These are phyloP conservation scores for Diprion similis DNA, from an alignment of 1,140 invertebrate species.

Conservation along the genomic window DNA sequence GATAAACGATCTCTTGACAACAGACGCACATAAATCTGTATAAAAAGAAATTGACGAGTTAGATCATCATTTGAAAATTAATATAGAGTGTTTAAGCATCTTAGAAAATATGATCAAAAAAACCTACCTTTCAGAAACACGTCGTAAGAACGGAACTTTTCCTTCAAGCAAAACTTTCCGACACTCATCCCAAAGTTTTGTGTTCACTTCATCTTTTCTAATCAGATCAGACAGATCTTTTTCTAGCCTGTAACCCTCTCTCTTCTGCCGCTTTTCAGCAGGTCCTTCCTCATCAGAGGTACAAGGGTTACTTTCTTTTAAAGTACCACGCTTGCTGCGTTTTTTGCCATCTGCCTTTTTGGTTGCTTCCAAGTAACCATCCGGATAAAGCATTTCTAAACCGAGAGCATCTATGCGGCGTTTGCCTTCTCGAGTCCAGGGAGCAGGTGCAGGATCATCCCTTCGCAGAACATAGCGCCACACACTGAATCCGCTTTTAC, in stretches of 20 bases:
- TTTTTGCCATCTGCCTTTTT: slow-evolving; percentile 60
- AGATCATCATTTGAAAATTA: slow-evolving; percentile 1
- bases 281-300: slow-evolving; percentile 35
- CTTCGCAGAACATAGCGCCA: slow-evolving; percentile 82
- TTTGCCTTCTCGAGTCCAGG: slow-evolving; percentile 82
- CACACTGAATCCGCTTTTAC: slow-evolving; percentile 80
- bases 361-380: slow-evolving; percentile 76
- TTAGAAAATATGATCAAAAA: slow-evolving; percentile 6
- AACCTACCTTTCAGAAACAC: slow-evolving; percentile 53
- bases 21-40: slow-evolving; percentile 79
- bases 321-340: slow-evolving; percentile 38
- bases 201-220: slow-evolving; percentile 66
- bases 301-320: slow-evolving; percentile 33
- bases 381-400: slow-evolving; percentile 67
- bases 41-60: slow-evolving; percentile 33
- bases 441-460: slow-evolving; percentile 81
- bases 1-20: slow-evolving; percentile 77
- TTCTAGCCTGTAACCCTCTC: slow-evolving; percentile 58
- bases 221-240: slow-evolving; percentile 64
- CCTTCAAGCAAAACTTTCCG: slow-evolving; percentile 53
- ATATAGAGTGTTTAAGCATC: slow-evolving; percentile 11
- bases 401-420: slow-evolving; percentile 52
- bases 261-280: slow-evolving; percentile 53
- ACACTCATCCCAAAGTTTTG: slow-evolving; percentile 75
- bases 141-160: slow-evolving; percentile 50